phyloP scores from a whole-genome alignment of 2,113 vertebrate species.

The Crotalus viridis region DNA sequence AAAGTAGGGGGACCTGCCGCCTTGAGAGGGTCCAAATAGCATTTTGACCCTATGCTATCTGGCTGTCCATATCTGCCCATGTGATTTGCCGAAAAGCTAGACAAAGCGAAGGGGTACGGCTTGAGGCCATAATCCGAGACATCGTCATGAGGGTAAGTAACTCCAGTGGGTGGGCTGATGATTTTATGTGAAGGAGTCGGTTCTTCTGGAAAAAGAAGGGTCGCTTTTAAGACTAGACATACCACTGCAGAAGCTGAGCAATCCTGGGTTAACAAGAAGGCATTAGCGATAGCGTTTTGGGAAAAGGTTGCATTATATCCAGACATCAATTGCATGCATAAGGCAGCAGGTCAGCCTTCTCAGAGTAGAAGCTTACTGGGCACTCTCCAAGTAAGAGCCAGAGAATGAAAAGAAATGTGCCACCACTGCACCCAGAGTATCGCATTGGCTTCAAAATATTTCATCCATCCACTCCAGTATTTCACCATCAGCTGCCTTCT shows the following conservation, averaged over 20 bases:
- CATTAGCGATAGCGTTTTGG: slow-evolving; percentile 35
- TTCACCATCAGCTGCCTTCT: not conserved
- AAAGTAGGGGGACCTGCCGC: slow-evolving; percentile 79
- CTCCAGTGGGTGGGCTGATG: slow-evolving; percentile 81
- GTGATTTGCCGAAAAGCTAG: slow-evolving; percentile 74
- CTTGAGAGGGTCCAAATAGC: slow-evolving; percentile 78
- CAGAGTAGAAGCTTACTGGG: not conserved
- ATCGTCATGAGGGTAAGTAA: slow-evolving; percentile 81
- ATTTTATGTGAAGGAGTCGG: slow-evolving; percentile 84
- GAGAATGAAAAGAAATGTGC: not conserved
- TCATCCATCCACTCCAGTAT: not conserved
- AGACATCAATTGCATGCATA: slow-evolving; percentile 19
- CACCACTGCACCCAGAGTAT: not conserved
- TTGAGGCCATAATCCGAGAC: slow-evolving; percentile 86
- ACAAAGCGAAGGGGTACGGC: slow-evolving; percentile 78
- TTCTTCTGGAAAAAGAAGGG: slow-evolving; percentile 92
- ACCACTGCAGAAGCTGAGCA: slow-evolving; percentile 65
- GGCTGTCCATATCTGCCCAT: slow-evolving; percentile 82
- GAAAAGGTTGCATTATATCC: slow-evolving; percentile 30
- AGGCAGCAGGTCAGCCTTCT: slow-evolving; percentile 34
- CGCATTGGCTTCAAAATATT: not conserved
- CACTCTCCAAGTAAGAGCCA: not conserved
- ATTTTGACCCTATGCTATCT: slow-evolving; percentile 82
- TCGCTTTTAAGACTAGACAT: slow-evolving; percentile 79
- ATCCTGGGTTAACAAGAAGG: slow-evolving; percentile 61